Percentiles rank a stretch among this genome's conserved stretches.
These are phyloP conservation scores for Apogon talboti DNA, from an alignment of 2,797 vertebrate species.

Conservation along the genomic window DNA sequence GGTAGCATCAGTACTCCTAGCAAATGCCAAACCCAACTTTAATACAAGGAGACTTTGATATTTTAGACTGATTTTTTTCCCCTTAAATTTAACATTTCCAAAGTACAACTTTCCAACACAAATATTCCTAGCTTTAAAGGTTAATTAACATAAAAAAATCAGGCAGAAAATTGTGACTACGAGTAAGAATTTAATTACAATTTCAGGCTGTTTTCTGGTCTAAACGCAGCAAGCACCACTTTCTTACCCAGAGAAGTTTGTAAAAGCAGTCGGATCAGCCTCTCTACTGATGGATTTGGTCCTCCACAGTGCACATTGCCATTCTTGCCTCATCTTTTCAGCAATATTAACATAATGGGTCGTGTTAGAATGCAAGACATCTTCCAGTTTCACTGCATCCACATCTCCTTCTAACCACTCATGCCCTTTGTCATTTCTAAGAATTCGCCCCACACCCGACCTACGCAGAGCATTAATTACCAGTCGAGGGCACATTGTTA, in stretches of 20 bases:
- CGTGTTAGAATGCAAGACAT: constrained; percentile 51
- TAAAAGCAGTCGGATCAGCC: constrained; percentile 32
- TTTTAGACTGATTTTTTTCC: too few species aligned
- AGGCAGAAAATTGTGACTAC: too few species aligned
- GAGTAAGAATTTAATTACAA: too few species aligned
- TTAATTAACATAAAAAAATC: too few species aligned
- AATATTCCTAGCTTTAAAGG: too few species aligned
- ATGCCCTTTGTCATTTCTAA: constrained; percentile 42
- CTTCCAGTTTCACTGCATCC: constrained; percentile 12
- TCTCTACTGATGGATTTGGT: constrained; percentile 37
- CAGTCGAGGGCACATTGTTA: constrained; percentile 60
- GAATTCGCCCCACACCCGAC: constrained; percentile 34
- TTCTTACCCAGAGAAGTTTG: constrained; percentile 17
- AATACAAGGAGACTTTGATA: too few species aligned
- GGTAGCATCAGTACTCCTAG: too few species aligned
- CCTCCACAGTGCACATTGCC: constrained; percentile 17
- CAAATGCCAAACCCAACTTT: too few species aligned
- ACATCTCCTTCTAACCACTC: constrained; percentile 21
- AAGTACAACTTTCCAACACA: too few species aligned
- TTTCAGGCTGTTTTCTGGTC: too few species aligned
- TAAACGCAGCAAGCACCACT: background rate
- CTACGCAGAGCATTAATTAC: constrained; percentile 66
- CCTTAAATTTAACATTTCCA: too few species aligned
- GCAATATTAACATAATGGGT: constrained; percentile 54
- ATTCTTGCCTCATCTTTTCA: constrained; percentile 31